phyloP scores from a whole-genome alignment of 1,140 invertebrate species.

The Drosophila paulistorum region DNA sequence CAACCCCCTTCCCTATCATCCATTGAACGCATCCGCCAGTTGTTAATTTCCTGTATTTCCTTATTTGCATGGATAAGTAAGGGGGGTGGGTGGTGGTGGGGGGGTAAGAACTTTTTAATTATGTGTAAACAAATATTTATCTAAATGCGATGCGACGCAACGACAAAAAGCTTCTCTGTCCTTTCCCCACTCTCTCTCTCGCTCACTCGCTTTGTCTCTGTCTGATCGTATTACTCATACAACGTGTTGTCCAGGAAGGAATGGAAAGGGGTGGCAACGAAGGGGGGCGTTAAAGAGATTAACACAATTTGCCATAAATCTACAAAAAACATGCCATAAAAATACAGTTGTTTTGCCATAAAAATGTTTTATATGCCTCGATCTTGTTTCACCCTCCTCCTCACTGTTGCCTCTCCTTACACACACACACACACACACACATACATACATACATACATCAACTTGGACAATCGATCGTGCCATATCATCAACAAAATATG shows the following conservation, averaged over 20 bases:
- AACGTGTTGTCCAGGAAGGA: constrained; percentile 39
- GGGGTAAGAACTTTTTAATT: constrained; percentile 51
- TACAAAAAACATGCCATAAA: constrained; percentile 51
- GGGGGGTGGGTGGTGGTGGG: not conserved
- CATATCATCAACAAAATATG: constrained; percentile 21
- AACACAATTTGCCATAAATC: constrained; percentile 45
- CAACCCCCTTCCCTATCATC: not conserved
- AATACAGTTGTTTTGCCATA: constrained; percentile 52
- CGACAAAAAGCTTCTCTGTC: not conserved
- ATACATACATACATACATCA: constrained; percentile 5
- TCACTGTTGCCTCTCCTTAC: not conserved
- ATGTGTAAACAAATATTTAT: constrained; percentile 63
- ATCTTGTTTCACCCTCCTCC: constrained; percentile 25
- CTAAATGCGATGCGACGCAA: constrained; percentile 23
- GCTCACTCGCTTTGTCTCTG: not conserved
- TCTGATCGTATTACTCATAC: constrained; percentile 57
- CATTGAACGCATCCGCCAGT: constrained; percentile 4
- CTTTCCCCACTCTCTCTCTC: no score
- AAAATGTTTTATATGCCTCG: constrained; percentile 49
- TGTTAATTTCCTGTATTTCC: constrained; percentile 75
- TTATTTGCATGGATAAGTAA: constrained; percentile 39
- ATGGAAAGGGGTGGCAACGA: no score
- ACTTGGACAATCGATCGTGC: constrained; percentile 9
- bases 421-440: not conserved
- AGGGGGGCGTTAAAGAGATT: constrained; percentile 18